These are phyloP conservation scores for Microctonus brassicae DNA, from an alignment of 2,888 invertebrate species.

Conservation along the genomic window DNA sequence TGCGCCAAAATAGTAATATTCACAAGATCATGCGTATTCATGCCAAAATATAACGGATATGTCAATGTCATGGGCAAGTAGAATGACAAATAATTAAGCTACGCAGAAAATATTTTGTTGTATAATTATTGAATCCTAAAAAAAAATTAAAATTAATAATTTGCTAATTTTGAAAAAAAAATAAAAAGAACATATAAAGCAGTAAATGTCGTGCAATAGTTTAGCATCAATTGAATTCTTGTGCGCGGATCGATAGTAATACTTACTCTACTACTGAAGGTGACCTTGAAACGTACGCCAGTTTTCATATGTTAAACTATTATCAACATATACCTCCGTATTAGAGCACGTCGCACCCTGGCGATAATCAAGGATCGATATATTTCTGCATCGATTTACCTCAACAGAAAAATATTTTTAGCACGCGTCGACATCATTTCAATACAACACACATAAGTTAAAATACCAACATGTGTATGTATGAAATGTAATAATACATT, in stretches of 20 bases:
- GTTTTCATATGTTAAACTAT: neutral
- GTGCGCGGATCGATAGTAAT: neutral
- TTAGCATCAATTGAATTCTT: neutral
- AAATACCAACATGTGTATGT: neutral
- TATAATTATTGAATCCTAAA: too few relatives aligned
- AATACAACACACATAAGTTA: neutral
- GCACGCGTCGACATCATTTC: neutral
- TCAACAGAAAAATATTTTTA: neutral
- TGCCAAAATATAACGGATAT: neutral
- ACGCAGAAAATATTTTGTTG: too few relatives aligned
- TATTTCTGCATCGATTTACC: neutral
- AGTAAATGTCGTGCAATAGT: neutral
- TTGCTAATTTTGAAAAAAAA: neutral
- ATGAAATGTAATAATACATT: neutral
- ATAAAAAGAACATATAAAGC: neutral
- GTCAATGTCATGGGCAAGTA: constrained; percentile 15
- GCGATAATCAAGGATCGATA: neutral
- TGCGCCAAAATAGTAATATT: neutral
- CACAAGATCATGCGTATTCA: neutral
- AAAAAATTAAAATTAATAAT: neutral
- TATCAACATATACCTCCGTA: neutral
- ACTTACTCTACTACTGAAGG: neutral
- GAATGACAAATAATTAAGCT: too few relatives aligned
- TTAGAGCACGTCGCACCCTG: neutral
- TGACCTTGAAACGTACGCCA: neutral